Conservation (phyloP, 2,797 vertebrate genomes). For the Synaphobranchus kaupii region DNA sequence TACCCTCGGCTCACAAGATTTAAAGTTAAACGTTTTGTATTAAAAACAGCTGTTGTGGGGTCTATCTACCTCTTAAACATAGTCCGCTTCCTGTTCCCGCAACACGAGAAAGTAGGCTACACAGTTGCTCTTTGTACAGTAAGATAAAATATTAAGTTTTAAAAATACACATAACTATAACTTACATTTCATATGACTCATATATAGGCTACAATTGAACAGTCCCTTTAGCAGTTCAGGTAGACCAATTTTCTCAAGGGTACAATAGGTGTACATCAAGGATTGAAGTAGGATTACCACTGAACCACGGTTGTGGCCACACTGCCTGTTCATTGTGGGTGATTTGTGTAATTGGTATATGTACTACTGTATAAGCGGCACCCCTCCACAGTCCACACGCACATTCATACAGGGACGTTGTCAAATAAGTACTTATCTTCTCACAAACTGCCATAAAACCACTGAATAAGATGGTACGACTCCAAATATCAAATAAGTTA, state of each 20-base stretch:
- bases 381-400: background rate
- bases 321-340: background rate
- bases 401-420: background rate
- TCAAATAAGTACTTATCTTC: background rate
- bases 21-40: conserved; percentile 43
- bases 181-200: background rate
- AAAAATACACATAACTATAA: background rate
- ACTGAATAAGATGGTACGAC: background rate
- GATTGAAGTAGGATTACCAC: background rate
- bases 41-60: conserved; percentile 59
- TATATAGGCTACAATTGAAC: background rate
- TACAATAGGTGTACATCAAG: background rate
- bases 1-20: conserved; percentile 32
- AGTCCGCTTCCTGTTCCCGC: background rate
- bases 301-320: background rate
- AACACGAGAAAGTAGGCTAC: background rate
- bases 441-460: background rate
- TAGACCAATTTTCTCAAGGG: background rate
- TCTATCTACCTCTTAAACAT: conserved; percentile 25
- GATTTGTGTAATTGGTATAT: background rate
- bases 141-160: background rate
- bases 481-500: background rate
- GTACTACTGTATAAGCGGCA: too few relatives aligned
- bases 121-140: background rate
- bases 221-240: background rate